Evolutionary conservation across 2,113 vertebrate genomes (phyloP), one percentile per base, ranked within the genome.

Genomic region (Platysteira castanea): DNA sequence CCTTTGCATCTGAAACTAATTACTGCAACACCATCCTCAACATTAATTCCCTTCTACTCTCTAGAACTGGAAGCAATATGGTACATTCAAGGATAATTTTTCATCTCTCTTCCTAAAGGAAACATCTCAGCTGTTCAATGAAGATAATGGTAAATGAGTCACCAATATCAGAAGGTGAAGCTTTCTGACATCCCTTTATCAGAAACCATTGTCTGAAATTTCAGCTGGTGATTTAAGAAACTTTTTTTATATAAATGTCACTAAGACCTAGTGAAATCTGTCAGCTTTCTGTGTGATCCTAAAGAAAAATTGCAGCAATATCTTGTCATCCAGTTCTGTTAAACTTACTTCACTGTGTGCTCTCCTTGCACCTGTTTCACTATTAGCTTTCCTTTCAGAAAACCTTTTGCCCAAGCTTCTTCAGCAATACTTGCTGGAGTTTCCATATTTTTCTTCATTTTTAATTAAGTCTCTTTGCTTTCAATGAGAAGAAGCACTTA

Each of bases 161-260:
- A 93, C 83, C 89, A 65, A 60, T 95, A 95, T 92, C 90, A 84
- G 95, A 91, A 96, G 96, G 96, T 91, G 92, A 96, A 96, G 64
- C 30, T 90, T 83, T 82, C 90, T n/a, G 21, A 60, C 21, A 31
- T 87, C 78, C 89, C 41, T 96, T 96, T 95, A 90, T 89, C 89
- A 95, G 90, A 90, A 96, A 49, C 80, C 88, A 95, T 88, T 94
- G 93, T 96, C 84, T 49, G 20, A 82, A 95, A 97, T 98, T 94
- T 97, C 91, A 98, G 76, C 65, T 68, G 63, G 73, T 95, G 96
- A 98, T 97, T 98, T 80, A 95, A 85, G 44, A 91, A 96, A 87
- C 77, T 91, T 96, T 89, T 93, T 84, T 90, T 91, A 95, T 94
- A 89, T 77, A 87, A 95, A 93, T 95, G 92, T 96, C 95, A 93